Percentiles rank a stretch among this genome's conserved stretches.
Evolutionary conservation across 2,113 vertebrate species (phyloP).

Genomic region (Microtus oregoni): DNA sequence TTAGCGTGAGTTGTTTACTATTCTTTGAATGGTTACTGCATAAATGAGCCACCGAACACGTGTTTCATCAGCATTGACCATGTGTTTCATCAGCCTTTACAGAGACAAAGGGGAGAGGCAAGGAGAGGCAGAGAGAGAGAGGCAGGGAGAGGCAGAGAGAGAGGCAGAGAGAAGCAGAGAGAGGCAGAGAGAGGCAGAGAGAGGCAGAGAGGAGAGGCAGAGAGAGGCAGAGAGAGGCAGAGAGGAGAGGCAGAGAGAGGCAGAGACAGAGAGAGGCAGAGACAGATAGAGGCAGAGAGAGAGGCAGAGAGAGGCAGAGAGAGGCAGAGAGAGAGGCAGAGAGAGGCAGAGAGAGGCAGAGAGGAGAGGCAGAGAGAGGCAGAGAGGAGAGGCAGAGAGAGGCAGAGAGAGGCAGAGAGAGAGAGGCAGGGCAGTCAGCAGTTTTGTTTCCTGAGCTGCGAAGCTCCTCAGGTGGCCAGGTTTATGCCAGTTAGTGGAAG

Average conservation of each 20-base stretch:
- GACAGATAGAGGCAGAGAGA: too few species aligned
- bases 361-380: too few species aligned
- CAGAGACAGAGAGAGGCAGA: too few species aligned
- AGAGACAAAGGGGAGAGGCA: background rate
- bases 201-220: too few species aligned
- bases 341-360: too few species aligned
- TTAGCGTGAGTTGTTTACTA: background rate
- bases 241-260: too few species aligned
- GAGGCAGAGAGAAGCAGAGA: background rate
- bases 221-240: too few species aligned
- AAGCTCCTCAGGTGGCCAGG: background rate
- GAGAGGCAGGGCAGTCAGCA: background rate
- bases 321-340: too few species aligned
- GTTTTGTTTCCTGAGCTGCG: background rate
- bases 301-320: too few species aligned
- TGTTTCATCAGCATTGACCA: background rate
- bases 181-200: background rate
- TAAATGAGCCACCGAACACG: background rate
- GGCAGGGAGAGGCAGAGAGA: too few species aligned
- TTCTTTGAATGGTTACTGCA: background rate
- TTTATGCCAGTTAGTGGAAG: background rate
- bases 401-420: too few species aligned
- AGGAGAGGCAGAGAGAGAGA: background rate
- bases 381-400: too few species aligned
- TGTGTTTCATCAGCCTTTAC: slow-evolving; percentile 25